A percentile compares a stretch with the other conserved stretches of the same genome.
phyloP scores from a whole-genome alignment of 2,113 vertebrate genomes.

The Cochlearius cochlearius region DNA sequence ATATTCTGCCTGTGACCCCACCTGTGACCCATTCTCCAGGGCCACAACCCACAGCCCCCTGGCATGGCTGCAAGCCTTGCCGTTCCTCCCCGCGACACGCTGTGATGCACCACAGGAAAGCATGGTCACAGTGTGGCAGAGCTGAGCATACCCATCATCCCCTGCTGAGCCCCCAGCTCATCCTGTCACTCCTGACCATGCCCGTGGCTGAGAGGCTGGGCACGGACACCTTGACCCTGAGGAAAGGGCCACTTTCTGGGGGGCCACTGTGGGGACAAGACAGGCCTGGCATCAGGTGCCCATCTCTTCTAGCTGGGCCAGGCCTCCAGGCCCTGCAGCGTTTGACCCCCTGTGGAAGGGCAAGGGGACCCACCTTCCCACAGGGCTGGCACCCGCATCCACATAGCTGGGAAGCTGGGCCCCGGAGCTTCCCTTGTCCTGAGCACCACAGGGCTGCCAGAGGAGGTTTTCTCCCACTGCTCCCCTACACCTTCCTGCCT shows the following conservation, averaged over 20 bases:
- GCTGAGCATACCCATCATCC: neutral
- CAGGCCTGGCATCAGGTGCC: neutral
- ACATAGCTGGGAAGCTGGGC: no score
- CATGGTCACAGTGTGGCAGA: rapidly evolving
- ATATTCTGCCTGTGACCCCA: neutral
- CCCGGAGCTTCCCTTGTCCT: neutral
- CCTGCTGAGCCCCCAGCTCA: neutral
- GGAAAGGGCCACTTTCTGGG: neutral
- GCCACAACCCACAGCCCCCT: neutral
- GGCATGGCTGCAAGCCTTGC: neutral
- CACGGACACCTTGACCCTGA: neutral
- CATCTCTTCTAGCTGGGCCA: neutral
- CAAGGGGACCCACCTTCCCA: neutral
- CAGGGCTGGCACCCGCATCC: neutral
- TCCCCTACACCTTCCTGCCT: neutral
- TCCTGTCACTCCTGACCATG: neutral
- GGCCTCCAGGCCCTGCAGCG: neutral
- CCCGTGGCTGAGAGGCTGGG: no score
- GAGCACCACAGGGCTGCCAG: neutral
- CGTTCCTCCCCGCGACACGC: rapidly evolving
- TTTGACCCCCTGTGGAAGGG: neutral
- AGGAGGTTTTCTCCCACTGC: neutral
- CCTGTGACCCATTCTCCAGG: no score
- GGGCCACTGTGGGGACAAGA: rapidly evolving
- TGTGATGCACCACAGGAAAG: neutral